Conservation (phyloP, 2,113 vertebrate species). For the Prionailurus viverrinus region DNA sequence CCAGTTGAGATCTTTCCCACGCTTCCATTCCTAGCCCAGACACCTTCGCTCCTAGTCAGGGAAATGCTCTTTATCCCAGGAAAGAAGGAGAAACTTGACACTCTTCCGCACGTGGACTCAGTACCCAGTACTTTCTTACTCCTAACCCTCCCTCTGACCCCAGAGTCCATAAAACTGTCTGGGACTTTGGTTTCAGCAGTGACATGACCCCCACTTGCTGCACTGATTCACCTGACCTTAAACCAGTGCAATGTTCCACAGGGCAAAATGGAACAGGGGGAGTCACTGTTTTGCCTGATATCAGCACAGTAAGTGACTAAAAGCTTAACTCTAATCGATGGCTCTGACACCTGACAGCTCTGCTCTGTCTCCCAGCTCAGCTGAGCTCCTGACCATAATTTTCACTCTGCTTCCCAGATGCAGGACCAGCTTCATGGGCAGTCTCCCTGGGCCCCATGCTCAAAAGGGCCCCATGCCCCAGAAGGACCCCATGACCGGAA, state of each 20-base stretch:
- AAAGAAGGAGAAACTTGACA: background rate
- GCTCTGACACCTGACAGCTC: background rate
- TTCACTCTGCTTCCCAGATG: background rate
- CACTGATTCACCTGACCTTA: background rate
- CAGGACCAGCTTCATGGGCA: background rate
- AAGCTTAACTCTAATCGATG: background rate
- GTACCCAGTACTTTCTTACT: background rate
- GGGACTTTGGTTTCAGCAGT: background rate
- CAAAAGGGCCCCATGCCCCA: background rate
- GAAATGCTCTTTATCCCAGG: background rate
- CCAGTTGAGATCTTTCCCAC: background rate
- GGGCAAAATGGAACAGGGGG: background rate
- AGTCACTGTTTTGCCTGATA: background rate
- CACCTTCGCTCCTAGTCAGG: background rate
- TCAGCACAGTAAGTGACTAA: background rate
- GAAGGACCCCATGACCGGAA: background rate
- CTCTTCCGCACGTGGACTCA: background rate
- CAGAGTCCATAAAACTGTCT: too few relatives aligned
- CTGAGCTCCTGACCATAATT: background rate
- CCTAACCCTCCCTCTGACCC: too few relatives aligned
- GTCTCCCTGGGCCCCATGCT: background rate
- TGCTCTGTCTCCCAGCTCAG: background rate
- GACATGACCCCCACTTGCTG: background rate
- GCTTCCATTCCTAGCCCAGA: background rate
- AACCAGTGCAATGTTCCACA: fast-evolving